Percentiles rank a stretch among this genome's conserved stretches.
These are phyloP conservation scores for Marmota flaviventris DNA, from an alignment of 2,113 vertebrate genomes.

Conservation along the genomic window DNA sequence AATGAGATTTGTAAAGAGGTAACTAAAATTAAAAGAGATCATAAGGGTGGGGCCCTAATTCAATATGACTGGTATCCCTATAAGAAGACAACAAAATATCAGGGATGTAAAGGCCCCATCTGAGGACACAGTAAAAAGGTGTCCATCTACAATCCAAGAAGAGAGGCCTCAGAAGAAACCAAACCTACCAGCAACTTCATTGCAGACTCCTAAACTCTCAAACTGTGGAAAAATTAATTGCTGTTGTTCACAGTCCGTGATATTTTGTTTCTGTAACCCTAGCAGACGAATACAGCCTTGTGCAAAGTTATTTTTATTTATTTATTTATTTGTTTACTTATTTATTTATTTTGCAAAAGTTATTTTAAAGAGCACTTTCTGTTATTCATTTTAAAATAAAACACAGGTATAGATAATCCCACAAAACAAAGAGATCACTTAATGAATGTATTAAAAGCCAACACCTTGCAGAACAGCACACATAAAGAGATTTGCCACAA, in stretches of 20 bases:
- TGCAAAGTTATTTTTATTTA: too few relatives aligned
- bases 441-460: not conserved
- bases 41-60: too few relatives aligned
- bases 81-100: not conserved
- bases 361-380: not conserved
- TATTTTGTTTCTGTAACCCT: not conserved
- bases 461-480: not conserved
- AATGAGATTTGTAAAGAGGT: not conserved
- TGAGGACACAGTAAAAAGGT: not conserved
- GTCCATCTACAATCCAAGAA: not conserved
- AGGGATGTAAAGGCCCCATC: not conserved
- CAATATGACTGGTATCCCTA: not conserved
- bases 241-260: not conserved
- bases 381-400: not conserved
- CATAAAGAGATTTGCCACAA: not conserved
- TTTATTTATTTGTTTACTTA: too few relatives aligned
- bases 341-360: not conserved
- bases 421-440: not conserved
- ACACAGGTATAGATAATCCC: not conserved
- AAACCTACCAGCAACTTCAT: not conserved
- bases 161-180: not conserved
- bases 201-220: not conserved
- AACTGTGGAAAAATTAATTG: not conserved
- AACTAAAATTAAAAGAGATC: not conserved
- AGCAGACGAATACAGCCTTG: not conserved